Evolutionary conservation across 2,797 vertebrate genomes (phyloP).

Genomic region (Capromys pilorides): DNA sequence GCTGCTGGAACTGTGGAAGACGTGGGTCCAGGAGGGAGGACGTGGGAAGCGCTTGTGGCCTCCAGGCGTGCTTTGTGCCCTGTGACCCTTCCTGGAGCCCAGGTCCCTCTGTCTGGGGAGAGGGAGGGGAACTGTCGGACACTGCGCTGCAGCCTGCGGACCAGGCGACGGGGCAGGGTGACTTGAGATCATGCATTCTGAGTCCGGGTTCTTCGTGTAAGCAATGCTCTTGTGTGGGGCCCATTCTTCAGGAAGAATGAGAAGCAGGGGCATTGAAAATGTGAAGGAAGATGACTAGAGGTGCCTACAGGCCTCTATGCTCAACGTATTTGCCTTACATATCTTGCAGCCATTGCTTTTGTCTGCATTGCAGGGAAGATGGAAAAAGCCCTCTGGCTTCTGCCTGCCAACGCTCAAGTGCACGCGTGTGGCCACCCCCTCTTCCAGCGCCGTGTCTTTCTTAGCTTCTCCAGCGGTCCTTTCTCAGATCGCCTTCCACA

Average conservation of each 20-base stretch:
- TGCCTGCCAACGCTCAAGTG: background rate
- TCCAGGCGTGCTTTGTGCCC: background rate
- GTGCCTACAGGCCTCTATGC: background rate
- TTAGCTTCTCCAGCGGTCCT: background rate
- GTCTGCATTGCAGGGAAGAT: background rate
- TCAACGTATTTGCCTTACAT: background rate
- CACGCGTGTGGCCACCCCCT: background rate
- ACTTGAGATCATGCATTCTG: background rate
- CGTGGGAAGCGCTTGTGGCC: background rate
- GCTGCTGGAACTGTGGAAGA: background rate
- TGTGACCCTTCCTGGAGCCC: background rate
- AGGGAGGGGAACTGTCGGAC: background rate
- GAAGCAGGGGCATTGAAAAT: slow-evolving; percentile 25
- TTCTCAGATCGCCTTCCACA: background rate
- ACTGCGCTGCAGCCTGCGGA: background rate
- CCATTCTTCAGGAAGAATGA: slow-evolving; percentile 49
- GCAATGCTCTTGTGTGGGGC: background rate
- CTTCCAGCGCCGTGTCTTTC: background rate
- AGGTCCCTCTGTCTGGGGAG: background rate
- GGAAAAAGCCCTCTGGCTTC: background rate
- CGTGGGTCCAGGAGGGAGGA: background rate
- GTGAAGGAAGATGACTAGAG: slow-evolving; percentile 44
- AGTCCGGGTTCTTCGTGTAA: background rate
- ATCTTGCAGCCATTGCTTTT: background rate
- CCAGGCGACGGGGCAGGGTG: background rate